These are phyloP conservation scores for Coptotermes formosanus DNA, from an alignment of 1,140 invertebrate species.

Conservation along the genomic window DNA sequence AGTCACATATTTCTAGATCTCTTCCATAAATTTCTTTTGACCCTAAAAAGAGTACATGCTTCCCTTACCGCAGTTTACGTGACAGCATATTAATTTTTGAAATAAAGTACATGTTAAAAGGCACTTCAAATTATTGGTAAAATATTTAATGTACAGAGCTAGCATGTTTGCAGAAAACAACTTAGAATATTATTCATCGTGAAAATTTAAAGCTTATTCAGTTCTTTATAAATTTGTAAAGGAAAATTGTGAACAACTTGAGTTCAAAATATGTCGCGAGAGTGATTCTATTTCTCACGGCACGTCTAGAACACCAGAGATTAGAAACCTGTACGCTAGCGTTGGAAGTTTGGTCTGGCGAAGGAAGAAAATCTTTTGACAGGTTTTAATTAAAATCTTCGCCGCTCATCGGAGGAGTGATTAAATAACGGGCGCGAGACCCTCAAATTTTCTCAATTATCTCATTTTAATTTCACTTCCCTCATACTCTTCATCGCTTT, in stretches of 20 bases:
- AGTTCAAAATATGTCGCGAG: neutral
- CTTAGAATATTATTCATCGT: too few species aligned
- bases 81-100: too few species aligned
- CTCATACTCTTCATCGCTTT: conserved; percentile 7
- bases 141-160: too few species aligned
- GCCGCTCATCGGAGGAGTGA: conserved; percentile 2
- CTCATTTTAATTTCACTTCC: conserved; percentile 19
- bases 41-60: too few species aligned
- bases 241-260: neutral
- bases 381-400: conserved; percentile 7
- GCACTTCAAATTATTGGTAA: too few species aligned
- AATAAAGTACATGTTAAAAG: too few species aligned
- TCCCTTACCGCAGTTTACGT: too few species aligned
- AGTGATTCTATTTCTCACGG: neutral
- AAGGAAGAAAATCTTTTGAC: conserved; percentile 8
- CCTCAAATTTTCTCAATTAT: conserved; percentile 17
- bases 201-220: too few species aligned
- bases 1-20: too few species aligned
- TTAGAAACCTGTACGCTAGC: neutral
- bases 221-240: neutral
- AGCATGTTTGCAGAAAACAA: too few species aligned
- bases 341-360: neutral
- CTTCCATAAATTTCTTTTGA: too few species aligned
- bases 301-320: neutral
- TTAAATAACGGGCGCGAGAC: neutral